Evolutionary conservation across 2,113 vertebrate species (phyloP).

Genomic region (Lampris incognitus): DNA sequence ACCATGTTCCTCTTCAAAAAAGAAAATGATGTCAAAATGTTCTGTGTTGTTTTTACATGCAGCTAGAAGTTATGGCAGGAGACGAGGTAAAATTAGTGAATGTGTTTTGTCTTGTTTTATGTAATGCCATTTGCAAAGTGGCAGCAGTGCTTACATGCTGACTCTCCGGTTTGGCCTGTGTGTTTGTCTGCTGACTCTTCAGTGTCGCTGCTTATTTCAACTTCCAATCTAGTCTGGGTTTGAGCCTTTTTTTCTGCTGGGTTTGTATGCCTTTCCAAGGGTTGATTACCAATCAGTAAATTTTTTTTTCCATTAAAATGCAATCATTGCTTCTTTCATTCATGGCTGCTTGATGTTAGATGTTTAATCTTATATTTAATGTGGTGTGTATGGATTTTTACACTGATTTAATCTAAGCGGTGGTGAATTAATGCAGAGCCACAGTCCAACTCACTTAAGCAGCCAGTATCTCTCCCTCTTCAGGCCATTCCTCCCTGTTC

Average conservation of each 20-base stretch:
- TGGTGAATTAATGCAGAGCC: neutral
- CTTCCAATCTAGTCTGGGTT: conserved; percentile 7
- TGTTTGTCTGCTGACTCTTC: conserved; percentile 51
- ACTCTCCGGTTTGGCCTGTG: conserved; percentile 31
- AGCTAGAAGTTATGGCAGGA: conserved; percentile 99
- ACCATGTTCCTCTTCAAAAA: conserved; percentile 2
- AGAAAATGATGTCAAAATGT: conserved; percentile 59
- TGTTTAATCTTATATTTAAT: neutral
- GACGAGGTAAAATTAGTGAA: conserved; percentile 91
- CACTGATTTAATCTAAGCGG: neutral
- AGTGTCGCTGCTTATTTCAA: conserved; percentile 25
- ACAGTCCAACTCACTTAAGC: conserved; percentile 1
- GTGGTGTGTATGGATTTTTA: neutral
- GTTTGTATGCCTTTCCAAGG: neutral
- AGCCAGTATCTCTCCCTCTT: conserved; percentile 1
- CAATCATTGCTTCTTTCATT: conserved; percentile 29
- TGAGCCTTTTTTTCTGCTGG: neutral
- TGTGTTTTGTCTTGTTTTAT: conserved; percentile 36
- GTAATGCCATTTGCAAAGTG: conserved; percentile 23
- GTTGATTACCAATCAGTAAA: conserved; percentile 2
- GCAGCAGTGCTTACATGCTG: conserved; percentile 24
- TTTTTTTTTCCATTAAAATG: conserved; percentile 21
- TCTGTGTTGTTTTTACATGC: conserved; percentile 91
- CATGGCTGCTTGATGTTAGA: neutral
- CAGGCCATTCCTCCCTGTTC: conserved; percentile 96